Evolutionary conservation across 2,113 vertebrate genomes (phyloP), one percentile per base, ranked within the genome.

Genomic region (Climacteris rufus): DNA sequence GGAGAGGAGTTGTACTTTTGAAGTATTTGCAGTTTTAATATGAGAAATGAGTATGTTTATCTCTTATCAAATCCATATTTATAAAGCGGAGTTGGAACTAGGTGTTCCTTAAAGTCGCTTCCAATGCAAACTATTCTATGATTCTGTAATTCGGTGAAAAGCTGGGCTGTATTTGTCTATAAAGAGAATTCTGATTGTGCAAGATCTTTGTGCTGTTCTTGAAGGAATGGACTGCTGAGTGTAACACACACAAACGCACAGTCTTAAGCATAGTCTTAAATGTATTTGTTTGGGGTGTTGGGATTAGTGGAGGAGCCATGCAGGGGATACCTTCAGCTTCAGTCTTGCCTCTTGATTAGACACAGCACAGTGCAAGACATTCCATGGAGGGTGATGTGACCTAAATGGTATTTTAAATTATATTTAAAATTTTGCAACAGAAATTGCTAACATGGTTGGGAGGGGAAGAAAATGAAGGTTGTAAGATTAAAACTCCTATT

Each of bases 201-300:
- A 1, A 6, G 17, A 40, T 63, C 65, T 68, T 44, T 69, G 39
- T 0, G 0, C 39, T 25, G 21, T 15, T 82, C 24, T 33, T 54
- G 13, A 25, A 20, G 10, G 17, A 64, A 42, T 11, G 16, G 11
- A 54, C 16, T 50, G 33, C 37, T 63, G 49, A 74, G 40, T 50
- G 17, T 27, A 69, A 40, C 7, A 13, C 2, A 5, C 25, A 44
- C 50, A 8, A 65, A 57, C 20, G 23, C 1, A 10, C 20, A 30
- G 27, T 76, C 65, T 40, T 6, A 71, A 80, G 37, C 13, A 30
- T 35, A 35, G 39, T 68, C 45, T 35, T 74, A 56, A 59, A 22
- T 39, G 12, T 47, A 14, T 50, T 83, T 47, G 6, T 45, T n/a
- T 64, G 33, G 14, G 5, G 12, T 71, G 15, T 19, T 79, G 56